Percentiles rank a stretch among this genome's conserved stretches.
These are phyloP conservation scores for Macrosiphum euphorbiae DNA, from an alignment of 2,888 invertebrate genomes.

Conservation along the genomic window DNA sequence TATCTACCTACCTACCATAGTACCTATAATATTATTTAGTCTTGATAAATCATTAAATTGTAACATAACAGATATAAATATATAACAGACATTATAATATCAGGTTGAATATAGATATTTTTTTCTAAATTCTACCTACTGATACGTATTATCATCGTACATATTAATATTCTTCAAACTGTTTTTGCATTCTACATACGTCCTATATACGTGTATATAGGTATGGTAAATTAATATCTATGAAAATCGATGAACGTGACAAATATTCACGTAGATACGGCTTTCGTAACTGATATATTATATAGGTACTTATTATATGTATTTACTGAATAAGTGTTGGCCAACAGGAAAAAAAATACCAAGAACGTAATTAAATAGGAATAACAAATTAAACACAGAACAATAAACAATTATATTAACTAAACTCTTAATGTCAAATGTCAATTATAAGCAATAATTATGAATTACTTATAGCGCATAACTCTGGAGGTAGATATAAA, in stretches of 20 bases:
- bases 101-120: too few relatives aligned
- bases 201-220: too few relatives aligned
- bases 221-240: neutral
- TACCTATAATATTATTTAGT: too few relatives aligned
- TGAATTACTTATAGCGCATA: neutral
- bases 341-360: neutral
- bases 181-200: too few relatives aligned
- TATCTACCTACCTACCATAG: too few relatives aligned
- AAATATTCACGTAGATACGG: neutral
- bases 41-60: too few relatives aligned
- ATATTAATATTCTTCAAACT: too few relatives aligned
- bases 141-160: too few relatives aligned
- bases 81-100: too few relatives aligned
- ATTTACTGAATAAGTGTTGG: neutral
- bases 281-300: neutral
- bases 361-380: neutral
- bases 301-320: neutral
- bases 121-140: too few relatives aligned
- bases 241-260: neutral
- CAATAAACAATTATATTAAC: neutral
- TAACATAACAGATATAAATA: too few relatives aligned
- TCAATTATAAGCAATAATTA: neutral
- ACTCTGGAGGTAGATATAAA: neutral
- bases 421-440: neutral
- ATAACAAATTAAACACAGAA: neutral